Evolutionary conservation across 2,113 vertebrate genomes (phyloP).

Genomic region (Ibidorhyncha struthersii): DNA sequence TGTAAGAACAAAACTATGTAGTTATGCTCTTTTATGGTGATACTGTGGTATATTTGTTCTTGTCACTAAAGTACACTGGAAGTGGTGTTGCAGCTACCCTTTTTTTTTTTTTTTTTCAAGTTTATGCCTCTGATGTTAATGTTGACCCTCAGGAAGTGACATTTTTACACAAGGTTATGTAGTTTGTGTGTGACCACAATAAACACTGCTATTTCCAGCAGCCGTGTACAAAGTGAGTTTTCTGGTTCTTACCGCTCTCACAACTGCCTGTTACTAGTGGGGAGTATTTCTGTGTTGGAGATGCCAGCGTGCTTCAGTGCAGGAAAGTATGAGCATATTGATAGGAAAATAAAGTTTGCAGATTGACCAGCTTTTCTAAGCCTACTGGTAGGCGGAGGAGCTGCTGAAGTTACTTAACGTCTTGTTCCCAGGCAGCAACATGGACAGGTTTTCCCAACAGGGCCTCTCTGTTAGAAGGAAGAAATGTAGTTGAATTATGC

Average conservation of each 20-base stretch:
- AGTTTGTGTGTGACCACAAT: accelerated
- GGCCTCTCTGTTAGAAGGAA: not conserved
- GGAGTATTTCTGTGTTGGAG: not conserved
- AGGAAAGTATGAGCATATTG: not conserved
- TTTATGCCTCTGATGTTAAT: not conserved
- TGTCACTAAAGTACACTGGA: not conserved
- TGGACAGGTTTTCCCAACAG: not conserved
- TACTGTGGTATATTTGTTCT: not conserved
- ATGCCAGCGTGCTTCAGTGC: not conserved
- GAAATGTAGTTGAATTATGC: not conserved
- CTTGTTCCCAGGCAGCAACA: not conserved
- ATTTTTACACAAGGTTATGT: not conserved
- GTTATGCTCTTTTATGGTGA: not conserved
- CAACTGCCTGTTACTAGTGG: not conserved
- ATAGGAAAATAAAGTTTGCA: not conserved
- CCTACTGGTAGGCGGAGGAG: not conserved
- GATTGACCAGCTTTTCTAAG: not conserved
- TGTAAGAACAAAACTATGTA: not conserved
- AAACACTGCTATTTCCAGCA: not conserved
- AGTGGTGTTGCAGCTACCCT: not conserved
- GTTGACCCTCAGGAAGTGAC: not conserved
- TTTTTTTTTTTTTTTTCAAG: not conserved
- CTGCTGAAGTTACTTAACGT: not conserved
- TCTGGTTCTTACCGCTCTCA: accelerated
- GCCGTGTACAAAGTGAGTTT: not conserved